Conservation (phyloP, 2,113 vertebrate species). For the Semnornis frantzii region DNA sequence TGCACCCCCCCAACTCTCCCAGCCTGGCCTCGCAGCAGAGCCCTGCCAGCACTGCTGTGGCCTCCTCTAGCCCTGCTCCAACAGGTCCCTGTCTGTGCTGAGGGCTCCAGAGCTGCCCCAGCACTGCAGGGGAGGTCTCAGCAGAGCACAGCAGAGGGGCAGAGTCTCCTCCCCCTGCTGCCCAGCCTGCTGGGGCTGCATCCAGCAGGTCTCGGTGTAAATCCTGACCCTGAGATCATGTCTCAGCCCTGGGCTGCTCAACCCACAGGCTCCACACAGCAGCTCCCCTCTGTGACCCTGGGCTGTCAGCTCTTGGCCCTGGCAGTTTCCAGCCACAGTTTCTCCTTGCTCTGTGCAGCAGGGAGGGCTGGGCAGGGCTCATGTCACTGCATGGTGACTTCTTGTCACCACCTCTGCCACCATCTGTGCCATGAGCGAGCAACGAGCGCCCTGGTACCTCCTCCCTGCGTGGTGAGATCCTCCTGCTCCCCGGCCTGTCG, state of each 20-base stretch:
- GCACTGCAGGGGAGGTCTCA: too few relatives aligned
- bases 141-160: too few relatives aligned
- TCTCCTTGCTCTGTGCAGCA: neutral
- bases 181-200: neutral
- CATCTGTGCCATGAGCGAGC: neutral
- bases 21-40: too few relatives aligned
- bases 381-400: accelerated
- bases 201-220: accelerated
- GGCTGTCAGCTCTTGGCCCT: neutral
- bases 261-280: accelerated
- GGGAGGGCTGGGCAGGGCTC: neutral
- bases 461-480: neutral
- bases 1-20: too few relatives aligned
- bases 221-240: neutral
- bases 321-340: neutral
- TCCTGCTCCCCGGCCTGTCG: neutral
- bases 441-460: neutral
- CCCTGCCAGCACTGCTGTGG: too few relatives aligned
- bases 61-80: too few relatives aligned
- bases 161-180: neutral
- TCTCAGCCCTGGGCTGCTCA: neutral
- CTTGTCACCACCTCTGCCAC: too few relatives aligned
- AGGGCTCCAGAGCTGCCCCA: too few relatives aligned
- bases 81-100: too few relatives aligned
- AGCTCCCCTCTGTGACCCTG: neutral